These are phyloP conservation scores for Eudemis profundana DNA, from an alignment of 2,888 invertebrate genomes.

Conservation along the genomic window DNA sequence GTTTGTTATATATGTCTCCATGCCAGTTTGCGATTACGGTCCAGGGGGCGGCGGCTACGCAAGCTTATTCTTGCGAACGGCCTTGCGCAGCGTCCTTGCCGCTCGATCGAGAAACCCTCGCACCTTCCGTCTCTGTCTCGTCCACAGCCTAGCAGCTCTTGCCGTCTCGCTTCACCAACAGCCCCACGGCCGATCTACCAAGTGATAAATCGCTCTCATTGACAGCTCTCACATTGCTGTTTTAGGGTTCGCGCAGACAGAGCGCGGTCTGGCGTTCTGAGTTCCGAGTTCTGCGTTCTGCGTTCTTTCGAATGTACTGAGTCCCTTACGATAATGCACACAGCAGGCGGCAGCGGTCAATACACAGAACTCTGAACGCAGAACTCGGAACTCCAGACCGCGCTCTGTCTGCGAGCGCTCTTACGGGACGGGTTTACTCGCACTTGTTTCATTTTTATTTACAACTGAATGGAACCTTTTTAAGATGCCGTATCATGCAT, in stretches of 20 bases:
- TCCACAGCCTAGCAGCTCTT: constrained; percentile 50
- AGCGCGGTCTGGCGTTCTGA: too few relatives aligned
- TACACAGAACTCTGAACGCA: too few relatives aligned
- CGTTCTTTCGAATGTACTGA: too few relatives aligned
- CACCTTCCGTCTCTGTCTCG: constrained; percentile 59
- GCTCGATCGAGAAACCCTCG: constrained; percentile 62
- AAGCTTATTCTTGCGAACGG: constrained; percentile 67
- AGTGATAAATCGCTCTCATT: constrained; percentile 75
- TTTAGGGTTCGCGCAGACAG: too few relatives aligned
- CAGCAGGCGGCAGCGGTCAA: too few relatives aligned
- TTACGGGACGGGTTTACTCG: constrained; percentile 64
- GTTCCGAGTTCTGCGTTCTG: too few relatives aligned
- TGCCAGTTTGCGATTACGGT: constrained; percentile 29
- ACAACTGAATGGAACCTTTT: constrained; percentile 69
- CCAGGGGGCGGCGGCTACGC: constrained; percentile 52
- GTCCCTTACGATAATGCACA: too few relatives aligned
- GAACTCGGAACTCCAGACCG: too few relatives aligned
- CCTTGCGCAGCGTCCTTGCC: constrained; percentile 81
- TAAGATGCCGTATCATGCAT: constrained; percentile 63
- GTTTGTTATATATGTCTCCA: neutral
- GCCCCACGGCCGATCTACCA: constrained; percentile 65
- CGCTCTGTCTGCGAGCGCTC: too few relatives aligned
- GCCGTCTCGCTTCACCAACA: constrained; percentile 58
- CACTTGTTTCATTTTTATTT: constrained; percentile 71
- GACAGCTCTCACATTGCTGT: constrained; percentile 70